A percentile compares a stretch with the other conserved stretches of the same genome.
These are phyloP conservation scores for Alitta virens DNA, from an alignment of 2,888 invertebrate genomes.

Conservation along the genomic window DNA sequence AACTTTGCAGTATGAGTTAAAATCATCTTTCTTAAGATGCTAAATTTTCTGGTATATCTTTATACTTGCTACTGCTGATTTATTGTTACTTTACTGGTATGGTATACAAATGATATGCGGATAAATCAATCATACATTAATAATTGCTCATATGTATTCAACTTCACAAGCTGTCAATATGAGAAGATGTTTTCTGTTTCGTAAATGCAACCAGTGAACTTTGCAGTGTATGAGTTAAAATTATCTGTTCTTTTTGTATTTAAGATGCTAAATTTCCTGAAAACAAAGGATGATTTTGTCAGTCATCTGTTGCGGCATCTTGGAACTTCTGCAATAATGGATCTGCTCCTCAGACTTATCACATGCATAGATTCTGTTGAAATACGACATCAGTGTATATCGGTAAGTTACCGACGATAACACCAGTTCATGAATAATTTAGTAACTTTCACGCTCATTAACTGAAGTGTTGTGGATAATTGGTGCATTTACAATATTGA, in stretches of 20 bases:
- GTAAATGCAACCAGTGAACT: too few relatives aligned
- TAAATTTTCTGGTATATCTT: too few relatives aligned
- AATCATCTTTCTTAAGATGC: too few relatives aligned
- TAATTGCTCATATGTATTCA: too few relatives aligned
- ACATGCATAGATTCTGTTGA: slow-evolving; percentile 70
- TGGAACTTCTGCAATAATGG: slow-evolving; percentile 91
- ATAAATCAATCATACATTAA: too few relatives aligned
- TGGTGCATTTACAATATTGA: background rate
- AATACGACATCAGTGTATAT: slow-evolving; percentile 19
- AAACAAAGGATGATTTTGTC: slow-evolving; percentile 82
- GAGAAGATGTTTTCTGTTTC: too few relatives aligned
- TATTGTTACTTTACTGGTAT: too few relatives aligned
- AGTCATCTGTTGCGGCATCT: slow-evolving; percentile 83
- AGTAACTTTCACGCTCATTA: background rate
- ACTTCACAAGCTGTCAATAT: too few relatives aligned
- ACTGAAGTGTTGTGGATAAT: background rate
- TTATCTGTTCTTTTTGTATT: slow-evolving; percentile 54
- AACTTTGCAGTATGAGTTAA: too few relatives aligned
- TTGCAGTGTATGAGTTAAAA: too few relatives aligned
- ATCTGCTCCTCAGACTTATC: slow-evolving; percentile 67
- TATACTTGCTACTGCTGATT: too few relatives aligned
- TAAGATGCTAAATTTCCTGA: slow-evolving; percentile 88
- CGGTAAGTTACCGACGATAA: slow-evolving; percentile 18
- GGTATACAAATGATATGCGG: too few relatives aligned
- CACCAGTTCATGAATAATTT: background rate